Percentiles rank a stretch among this genome's conserved stretches.
Evolutionary conservation across 2,797 vertebrate genomes (phyloP).

Genomic region (Miichthys miiuy): DNA sequence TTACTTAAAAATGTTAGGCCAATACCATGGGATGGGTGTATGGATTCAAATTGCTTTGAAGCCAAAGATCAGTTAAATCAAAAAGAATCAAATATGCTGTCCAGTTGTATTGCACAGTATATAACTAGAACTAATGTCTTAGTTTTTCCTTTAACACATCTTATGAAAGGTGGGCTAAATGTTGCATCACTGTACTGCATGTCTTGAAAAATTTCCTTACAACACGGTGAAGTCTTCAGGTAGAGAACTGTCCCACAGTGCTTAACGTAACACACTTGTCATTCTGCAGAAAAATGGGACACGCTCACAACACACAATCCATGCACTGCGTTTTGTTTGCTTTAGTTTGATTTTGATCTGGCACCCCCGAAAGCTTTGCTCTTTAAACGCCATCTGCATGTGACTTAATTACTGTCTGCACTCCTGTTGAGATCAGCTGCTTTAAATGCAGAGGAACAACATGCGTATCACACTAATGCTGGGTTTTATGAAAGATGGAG

Average conservation of each 20-base stretch:
- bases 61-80: constrained; percentile 52
- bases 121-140: constrained; percentile 8
- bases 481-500: constrained; percentile 58
- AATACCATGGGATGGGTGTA: constrained; percentile 19
- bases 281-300: constrained; percentile 21
- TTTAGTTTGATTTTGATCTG: constrained; percentile 56
- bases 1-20: neutral
- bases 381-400: constrained; percentile 72
- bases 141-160: neutral
- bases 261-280: constrained; percentile 33
- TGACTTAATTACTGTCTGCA: constrained; percentile 72
- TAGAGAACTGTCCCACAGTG: constrained; percentile 13
- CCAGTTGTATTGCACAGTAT: constrained; percentile 13
- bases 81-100: constrained; percentile 49
- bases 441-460: constrained; percentile 59
- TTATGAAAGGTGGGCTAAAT: constrained; percentile 6
- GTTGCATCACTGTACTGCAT: constrained; percentile 25
- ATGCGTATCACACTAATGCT: constrained; percentile 51
- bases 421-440: constrained; percentile 66
- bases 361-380: constrained; percentile 46
- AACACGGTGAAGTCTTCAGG: constrained; percentile 7
- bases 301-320: constrained; percentile 20
- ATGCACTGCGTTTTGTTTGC: constrained; percentile 45
- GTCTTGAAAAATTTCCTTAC: constrained; percentile 14
- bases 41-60: constrained; percentile 56